A percentile compares a stretch with the other conserved stretches of the same genome.
phyloP scores from a whole-genome alignment of 2,113 vertebrate genomes.

The Hymenochirus boettgeri region DNA sequence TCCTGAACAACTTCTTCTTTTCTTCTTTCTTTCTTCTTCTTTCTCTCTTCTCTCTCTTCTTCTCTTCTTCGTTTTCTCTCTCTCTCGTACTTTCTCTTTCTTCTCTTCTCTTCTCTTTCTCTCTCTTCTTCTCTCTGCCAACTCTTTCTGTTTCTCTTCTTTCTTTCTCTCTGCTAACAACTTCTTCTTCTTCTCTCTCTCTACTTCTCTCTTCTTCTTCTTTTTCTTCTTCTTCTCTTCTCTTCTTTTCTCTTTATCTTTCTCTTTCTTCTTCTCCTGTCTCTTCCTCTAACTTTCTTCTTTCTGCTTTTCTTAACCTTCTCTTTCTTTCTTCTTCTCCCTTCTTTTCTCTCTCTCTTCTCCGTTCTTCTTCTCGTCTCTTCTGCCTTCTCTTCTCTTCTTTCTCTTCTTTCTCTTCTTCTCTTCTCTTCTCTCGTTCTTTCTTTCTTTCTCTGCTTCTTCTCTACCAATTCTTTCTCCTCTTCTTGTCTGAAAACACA shows the following conservation, averaged over 20 bases:
- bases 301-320: not conserved
- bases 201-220: no score
- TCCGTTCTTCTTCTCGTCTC: not conserved
- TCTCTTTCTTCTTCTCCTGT: no score
- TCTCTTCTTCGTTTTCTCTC: no score
- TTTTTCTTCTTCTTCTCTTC: not conserved
- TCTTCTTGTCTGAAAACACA: not conserved
- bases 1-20: no score
- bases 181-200: no score
- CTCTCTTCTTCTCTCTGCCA: not conserved
- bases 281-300: not conserved
- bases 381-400: not conserved
- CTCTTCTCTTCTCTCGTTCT: not conserved
- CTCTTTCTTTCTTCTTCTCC: not conserved
- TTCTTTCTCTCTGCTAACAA: not conserved
- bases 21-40: not conserved
- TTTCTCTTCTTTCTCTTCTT: not conserved
- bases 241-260: not conserved
- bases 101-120: not conserved
- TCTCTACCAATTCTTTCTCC: not conserved
- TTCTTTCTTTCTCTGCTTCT: not conserved
- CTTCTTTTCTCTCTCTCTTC: no score
- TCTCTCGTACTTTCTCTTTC: not conserved
- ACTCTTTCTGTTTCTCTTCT: no score
- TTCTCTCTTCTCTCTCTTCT: not conserved